Evolutionary conservation across 2,888 invertebrate species (phyloP), one percentile per base, ranked within the genome.

Genomic region (Drosophila ezoana): DNA sequence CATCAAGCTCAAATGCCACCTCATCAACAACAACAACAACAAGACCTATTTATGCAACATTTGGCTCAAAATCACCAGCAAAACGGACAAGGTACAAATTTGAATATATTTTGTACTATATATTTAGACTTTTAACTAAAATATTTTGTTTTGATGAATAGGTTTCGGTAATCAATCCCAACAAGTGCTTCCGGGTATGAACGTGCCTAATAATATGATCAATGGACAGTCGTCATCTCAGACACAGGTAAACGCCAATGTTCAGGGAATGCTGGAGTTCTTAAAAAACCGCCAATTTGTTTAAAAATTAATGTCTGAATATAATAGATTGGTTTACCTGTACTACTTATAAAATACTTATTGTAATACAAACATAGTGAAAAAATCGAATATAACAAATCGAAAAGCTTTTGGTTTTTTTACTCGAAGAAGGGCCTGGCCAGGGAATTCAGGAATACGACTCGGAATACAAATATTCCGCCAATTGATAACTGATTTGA

Each of bases 11-110:
- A 89, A 77, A 85, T 87, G 64, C 85, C 85, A 41, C 81, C 85
- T 61, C 89, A 89, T 61, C 88, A 92, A 63, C 87, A 92, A 62
- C 90, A 83, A 62, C 90, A 87, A 58, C 87, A 92, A 63, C 90
- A 89, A 65, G 91, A 91, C 89, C 83, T 91, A 74, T 90, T 90
- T 86, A 81, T 92, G 88, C 91, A 90, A 73, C 92, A 91, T 81
- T 84, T 91, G 65, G 83, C 90, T 59, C 82, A 90, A 65, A 87
- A 81, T 69, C 80, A 81, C 65, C 81, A 80, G 57, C 91, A 90
- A 71, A 85, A 81, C 72, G 78, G 81, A 52, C 91, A 90, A 80
- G 90, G 90, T 90, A 66, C 70, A 16, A 18, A 3, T 23, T 33
- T 5, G 0, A 2, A 2, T 16, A 16, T 8, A 5, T 2, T 18